Conservation (phyloP, 1,140 invertebrate species). For the Achroia grisella region DNA sequence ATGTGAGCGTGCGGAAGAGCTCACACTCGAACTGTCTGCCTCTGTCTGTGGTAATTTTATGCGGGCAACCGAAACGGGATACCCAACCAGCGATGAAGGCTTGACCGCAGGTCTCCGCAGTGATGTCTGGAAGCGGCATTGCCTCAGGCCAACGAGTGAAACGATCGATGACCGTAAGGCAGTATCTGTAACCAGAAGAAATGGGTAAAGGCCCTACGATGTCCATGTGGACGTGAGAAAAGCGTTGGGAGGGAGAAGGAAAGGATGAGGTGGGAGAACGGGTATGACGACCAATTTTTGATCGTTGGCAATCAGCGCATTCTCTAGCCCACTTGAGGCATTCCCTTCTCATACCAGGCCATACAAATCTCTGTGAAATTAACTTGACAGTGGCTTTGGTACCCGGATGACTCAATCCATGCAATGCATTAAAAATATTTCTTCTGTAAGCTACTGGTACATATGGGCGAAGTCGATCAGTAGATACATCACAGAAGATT, state of each 20-base stretch:
- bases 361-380: too few species aligned
- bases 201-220: slow-evolving; percentile 34
- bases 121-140: slow-evolving; percentile 23
- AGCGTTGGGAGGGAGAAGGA: slow-evolving; percentile 8
- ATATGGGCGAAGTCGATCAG: neutral
- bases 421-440: too few species aligned
- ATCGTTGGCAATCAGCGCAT: slow-evolving; percentile 7
- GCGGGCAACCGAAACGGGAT: slow-evolving; percentile 28
- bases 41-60: slow-evolving; percentile 50
- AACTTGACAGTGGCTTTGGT: too few species aligned
- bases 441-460: too few species aligned
- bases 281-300: slow-evolving; percentile 14
- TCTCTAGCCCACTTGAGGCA: too few species aligned
- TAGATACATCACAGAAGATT: slow-evolving; percentile 1
- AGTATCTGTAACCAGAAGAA: slow-evolving; percentile 19
- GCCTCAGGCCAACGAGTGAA: slow-evolving; percentile 38
- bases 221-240: slow-evolving; percentile 30
- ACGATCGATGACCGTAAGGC: slow-evolving; percentile 32
- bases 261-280: slow-evolving; percentile 19
- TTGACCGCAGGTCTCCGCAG: slow-evolving; percentile 23
- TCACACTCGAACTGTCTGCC: slow-evolving; percentile 38
- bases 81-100: slow-evolving; percentile 30
- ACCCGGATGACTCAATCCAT: too few species aligned
- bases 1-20: slow-evolving; percentile 10
- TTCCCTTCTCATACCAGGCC: too few species aligned